Evolutionary conservation across 1,140 invertebrate species (phyloP), one percentile per base, ranked within the genome.

Genomic region (Caenorhabditis remanei): DNA sequence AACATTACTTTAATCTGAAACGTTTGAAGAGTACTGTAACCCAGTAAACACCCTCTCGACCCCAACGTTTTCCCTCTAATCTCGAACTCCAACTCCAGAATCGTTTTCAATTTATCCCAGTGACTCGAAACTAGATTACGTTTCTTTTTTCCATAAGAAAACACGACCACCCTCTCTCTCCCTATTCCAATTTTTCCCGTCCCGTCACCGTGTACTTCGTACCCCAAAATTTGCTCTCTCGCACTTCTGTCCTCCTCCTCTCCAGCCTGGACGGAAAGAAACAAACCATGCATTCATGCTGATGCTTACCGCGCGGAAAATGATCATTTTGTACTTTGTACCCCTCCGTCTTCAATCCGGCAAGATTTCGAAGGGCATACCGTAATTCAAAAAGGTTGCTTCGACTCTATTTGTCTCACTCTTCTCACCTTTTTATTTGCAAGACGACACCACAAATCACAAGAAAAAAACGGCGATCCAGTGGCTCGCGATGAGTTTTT

Each of bases 341-440:
- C 65, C 65, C 65, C 61, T 11, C 9, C 19, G 6, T 14, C n/a
- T 14, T n/a, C 14, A 19, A 14, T n/a, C 6, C 55, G 14, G 55
- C 14, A 58, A 58, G 14, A 58, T 58, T n/a, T 58, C 24, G 50
- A 11, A 63, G 21, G 61, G 61, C 61, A 63, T 63, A 63, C 61
- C 61, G 61, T 63, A 63, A 63, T 63, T 13, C 19, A 63, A 63
- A 13, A 63, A 32, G 61, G 5, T 24, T 63, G 40, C 65, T 61
- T 61, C 41, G 16, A 19, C 24, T 65, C 21, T 79, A 79, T 79
- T 79, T 79, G 46, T 32, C 11, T 9, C 46, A 14, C 19, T 24
- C 71, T 79, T 79, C 71, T 79, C 71, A 50, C 71, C n/a, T 79
- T 79, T 79, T 79, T 79, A 24, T 50, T 79, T 79, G 46, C 43